Percentiles rank a stretch among this genome's conserved stretches.
phyloP scores from a whole-genome alignment of 2,113 vertebrate species.

The Phylloscopus trochiloides region DNA sequence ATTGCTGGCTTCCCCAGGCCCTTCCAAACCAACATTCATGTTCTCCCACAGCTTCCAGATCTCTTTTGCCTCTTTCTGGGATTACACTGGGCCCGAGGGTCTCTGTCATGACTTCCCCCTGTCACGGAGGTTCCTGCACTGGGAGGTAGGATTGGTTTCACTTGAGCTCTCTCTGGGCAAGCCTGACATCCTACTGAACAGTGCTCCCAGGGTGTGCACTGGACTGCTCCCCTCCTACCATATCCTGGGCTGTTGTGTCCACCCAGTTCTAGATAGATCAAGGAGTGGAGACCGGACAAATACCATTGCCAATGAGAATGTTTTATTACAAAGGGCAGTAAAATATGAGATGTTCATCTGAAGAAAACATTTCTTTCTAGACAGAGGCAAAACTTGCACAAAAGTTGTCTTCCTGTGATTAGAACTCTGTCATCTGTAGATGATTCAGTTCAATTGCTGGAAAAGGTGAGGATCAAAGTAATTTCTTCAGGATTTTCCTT shows the following conservation, averaged over 20 bases:
- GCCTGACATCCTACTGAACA: neutral
- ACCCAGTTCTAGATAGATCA: neutral
- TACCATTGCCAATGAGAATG: neutral
- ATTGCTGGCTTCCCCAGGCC: neutral
- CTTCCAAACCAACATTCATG: neutral
- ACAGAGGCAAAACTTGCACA: neutral
- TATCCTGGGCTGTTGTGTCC: neutral
- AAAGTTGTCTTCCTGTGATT: neutral
- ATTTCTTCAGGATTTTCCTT: neutral
- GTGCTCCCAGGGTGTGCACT: neutral
- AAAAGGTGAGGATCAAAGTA: neutral
- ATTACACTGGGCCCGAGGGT: neutral
- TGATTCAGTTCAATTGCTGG: neutral
- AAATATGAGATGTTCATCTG: neutral
- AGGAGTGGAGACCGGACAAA: neutral
- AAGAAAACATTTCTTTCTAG: neutral
- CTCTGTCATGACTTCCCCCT: neutral
- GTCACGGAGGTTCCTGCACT: neutral
- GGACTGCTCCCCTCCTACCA: neutral
- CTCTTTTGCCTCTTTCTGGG: neutral
- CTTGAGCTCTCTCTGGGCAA: neutral
- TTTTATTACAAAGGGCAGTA: slow-evolving; percentile 25
- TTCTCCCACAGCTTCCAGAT: neutral
- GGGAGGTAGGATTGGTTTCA: neutral
- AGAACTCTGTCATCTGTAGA: neutral